phyloP scores from a whole-genome alignment of 2,113 vertebrate species.

The Microtus oregoni region DNA sequence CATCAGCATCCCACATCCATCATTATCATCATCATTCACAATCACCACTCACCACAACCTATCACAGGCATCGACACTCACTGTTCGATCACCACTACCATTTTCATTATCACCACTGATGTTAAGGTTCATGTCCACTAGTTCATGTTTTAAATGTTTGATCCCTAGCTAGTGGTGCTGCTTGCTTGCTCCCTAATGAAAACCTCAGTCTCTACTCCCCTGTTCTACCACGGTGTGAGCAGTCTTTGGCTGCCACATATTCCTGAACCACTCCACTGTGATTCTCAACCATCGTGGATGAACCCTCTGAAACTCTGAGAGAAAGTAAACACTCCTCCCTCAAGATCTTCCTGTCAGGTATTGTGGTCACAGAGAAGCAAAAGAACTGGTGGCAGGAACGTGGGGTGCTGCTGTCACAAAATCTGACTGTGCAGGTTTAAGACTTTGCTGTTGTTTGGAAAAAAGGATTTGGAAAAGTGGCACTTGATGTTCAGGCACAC shows the following conservation, averaged over 20 bases:
- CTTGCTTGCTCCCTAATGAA: background rate
- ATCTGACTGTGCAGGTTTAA: background rate
- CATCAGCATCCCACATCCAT: rapidly evolving
- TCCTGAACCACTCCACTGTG: too few relatives aligned
- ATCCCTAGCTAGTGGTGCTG: background rate
- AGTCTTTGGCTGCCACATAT: background rate
- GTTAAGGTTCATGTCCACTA: background rate
- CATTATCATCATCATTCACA: rapidly evolving
- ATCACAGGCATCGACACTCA: rapidly evolving
- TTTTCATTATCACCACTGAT: rapidly evolving
- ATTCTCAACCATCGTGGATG: too few relatives aligned
- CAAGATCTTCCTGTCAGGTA: background rate
- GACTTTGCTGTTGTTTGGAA: background rate
- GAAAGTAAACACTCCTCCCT: background rate
- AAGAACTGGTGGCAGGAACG: background rate
- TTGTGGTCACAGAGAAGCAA: background rate
- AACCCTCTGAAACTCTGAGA: background rate
- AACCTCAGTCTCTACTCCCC: background rate
- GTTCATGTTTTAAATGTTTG: background rate
- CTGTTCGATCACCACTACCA: rapidly evolving
- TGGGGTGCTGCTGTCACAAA: background rate
- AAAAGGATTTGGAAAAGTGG: background rate
- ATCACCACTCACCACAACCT: rapidly evolving
- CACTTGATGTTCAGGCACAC: background rate
- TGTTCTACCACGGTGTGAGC: background rate